Percentiles rank a stretch among this genome's conserved stretches.
Evolutionary conservation across 2,113 vertebrate genomes (phyloP).

Genomic region (Leucosticte australis): DNA sequence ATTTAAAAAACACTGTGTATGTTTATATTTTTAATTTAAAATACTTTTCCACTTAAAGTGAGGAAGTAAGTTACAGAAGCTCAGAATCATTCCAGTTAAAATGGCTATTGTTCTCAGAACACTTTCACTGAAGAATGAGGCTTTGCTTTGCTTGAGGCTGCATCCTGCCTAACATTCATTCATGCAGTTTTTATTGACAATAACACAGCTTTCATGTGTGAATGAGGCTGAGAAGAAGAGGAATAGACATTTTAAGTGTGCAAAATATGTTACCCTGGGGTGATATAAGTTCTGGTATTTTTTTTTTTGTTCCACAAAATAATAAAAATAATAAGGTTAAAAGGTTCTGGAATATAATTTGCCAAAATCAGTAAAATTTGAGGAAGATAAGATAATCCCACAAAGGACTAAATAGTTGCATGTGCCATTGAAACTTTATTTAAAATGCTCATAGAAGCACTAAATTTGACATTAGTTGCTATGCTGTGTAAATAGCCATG

Average conservation of each 20-base stretch:
- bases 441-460: neutral
- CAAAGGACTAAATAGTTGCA: neutral
- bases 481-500: neutral
- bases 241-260: neutral
- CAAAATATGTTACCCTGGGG: neutral
- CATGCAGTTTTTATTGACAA: conserved; percentile 33
- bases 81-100: neutral
- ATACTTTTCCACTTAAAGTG: neutral
- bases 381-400: neutral
- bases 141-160: conserved; percentile 46
- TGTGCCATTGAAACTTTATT: neutral
- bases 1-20: neutral
- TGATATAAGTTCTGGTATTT: neutral
- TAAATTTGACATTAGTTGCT: neutral
- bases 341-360: neutral
- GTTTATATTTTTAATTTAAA: conserved; percentile 11
- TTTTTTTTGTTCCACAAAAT: neutral
- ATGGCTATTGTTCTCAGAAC: conserved; percentile 43
- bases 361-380: neutral
- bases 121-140: conserved; percentile 60
- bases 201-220: conserved; percentile 24
- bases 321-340: neutral
- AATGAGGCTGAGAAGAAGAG: conserved; percentile 1
- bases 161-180: conserved; percentile 51
- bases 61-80: conserved; percentile 34